These are phyloP conservation scores for Spodoptera picta DNA, from an alignment of 2,888 invertebrate species.

Conservation along the genomic window DNA sequence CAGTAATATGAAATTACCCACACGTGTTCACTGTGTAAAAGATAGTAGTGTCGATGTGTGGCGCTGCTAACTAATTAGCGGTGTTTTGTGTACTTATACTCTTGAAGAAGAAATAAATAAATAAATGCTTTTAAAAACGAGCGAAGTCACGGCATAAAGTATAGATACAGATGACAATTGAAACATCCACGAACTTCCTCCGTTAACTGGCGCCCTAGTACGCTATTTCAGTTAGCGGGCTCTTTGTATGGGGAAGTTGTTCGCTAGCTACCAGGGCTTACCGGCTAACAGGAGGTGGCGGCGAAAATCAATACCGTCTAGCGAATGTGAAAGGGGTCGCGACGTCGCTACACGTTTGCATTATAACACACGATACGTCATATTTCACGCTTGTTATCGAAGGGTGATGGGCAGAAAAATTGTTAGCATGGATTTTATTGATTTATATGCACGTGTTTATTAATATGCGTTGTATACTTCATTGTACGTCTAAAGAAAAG, in stretches of 20 bases:
- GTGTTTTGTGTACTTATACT: no score
- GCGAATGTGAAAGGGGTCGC: conserved; percentile 28
- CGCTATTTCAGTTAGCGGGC: not conserved
- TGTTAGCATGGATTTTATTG: no score
- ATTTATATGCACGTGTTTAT: no score
- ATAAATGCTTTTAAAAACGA: not conserved
- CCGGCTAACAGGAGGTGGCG: conserved; percentile 1
- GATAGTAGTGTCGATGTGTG: no score
- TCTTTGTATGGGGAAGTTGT: not conserved
- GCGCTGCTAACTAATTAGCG: no score
- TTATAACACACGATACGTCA: conserved; percentile 23
- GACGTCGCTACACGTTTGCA: conserved; percentile 13
- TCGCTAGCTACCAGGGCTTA: conserved; percentile 1
- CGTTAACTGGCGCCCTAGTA: conserved; percentile 5
- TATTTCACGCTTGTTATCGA: not conserved
- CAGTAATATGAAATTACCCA: no score
- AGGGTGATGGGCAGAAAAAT: not conserved
- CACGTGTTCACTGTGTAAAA: no score
- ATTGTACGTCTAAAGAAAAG: no score
- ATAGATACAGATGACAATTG: conserved; percentile 25
- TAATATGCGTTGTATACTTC: no score
- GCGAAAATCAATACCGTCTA: conserved; percentile 28
- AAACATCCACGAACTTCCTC: conserved; percentile 17
- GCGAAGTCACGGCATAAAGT: not conserved
- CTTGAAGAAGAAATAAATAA: no score